Evolutionary conservation across 92 coral and sea anemone species (phyloP), one percentile per base, ranked within the genome.

Genomic region (Phenganax marumi): DNA sequence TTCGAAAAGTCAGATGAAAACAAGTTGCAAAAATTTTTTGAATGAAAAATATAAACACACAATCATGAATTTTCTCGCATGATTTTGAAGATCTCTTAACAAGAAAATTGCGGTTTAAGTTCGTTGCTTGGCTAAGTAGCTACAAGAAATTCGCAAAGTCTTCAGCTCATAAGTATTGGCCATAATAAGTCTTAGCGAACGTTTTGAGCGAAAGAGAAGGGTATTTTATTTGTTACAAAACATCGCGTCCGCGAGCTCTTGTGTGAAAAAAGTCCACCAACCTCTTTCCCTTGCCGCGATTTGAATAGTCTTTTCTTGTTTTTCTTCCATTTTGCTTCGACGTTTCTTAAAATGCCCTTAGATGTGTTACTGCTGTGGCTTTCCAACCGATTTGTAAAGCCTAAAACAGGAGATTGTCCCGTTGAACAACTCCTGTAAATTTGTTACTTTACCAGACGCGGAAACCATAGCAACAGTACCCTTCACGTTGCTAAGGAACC

Each of bases 221-320:
- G 43, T 46, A 64, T 64, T 64, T 24, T 64, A 64, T 25, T 64
- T 64, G 70, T 46, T 10, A 64, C 70, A 64, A 64, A 64, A 25
- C 8, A 7, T 14, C 16, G 23, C 21, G 65, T 23, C 9, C 70
- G 70, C 70, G 19, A 64, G 10, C 26, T 64, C 47, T 12, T 24
- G 33, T 22, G 18, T 8, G 52, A 9, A 12, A 14, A 53, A 52
- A 8, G 12, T 21, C 6, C 0, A 75, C 80, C 8, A 53, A 91
- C 94, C 94, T 88, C 94, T 71, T 66, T 91, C 94, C 8, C 94
- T 84, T 18, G 94, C 94, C 3, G 94, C 94, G 54, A 91, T 91
- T 11, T 89, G 91, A 8, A 73, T 78, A 62, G 89, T 91, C 23
- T 88, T 85, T 50, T 91, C 91, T 70, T 76, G 80, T 14, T 64